phyloP scores from a whole-genome alignment of 2,797 vertebrate species.

The Scolopax bukidnonensis region DNA sequence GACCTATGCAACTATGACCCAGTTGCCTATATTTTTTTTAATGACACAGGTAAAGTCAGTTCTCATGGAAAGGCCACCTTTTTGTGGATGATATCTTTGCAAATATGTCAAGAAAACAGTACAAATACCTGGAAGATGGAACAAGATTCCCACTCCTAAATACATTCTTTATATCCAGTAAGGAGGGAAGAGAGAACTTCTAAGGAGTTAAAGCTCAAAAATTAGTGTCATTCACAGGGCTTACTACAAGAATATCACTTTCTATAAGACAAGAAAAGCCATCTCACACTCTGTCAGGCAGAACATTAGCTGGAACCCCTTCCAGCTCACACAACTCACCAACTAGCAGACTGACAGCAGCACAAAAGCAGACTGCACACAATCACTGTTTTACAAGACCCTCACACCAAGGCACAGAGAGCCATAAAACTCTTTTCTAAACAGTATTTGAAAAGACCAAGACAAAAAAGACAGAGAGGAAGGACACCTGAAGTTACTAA shows the following conservation, averaged over 20 bases:
- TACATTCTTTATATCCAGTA: neutral
- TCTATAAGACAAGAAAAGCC: neutral
- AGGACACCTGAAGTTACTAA: neutral
- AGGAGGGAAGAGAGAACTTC: neutral
- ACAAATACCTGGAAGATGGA: neutral
- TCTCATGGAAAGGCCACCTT: neutral
- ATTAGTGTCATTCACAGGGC: neutral
- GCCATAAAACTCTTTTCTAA: neutral
- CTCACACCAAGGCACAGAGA: neutral
- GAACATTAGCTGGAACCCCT: neutral
- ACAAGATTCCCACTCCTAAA: neutral
- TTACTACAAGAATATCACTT: neutral
- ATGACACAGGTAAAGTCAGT: neutral
- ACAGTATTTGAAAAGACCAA: neutral
- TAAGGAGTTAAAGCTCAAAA: neutral
- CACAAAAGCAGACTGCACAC: rapidly evolving
- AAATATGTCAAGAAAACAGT: neutral
- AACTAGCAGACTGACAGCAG: neutral
- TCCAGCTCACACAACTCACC: neutral
- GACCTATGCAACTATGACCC: neutral
- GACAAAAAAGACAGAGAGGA: neutral
- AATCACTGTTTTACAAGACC: neutral
- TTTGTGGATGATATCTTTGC: rapidly evolving
- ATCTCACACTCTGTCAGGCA: neutral
- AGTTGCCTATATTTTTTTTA: neutral